Base-by-base conservation (phyloP, 2,888 invertebrate species). In the Xestia xanthographa region DNA sequence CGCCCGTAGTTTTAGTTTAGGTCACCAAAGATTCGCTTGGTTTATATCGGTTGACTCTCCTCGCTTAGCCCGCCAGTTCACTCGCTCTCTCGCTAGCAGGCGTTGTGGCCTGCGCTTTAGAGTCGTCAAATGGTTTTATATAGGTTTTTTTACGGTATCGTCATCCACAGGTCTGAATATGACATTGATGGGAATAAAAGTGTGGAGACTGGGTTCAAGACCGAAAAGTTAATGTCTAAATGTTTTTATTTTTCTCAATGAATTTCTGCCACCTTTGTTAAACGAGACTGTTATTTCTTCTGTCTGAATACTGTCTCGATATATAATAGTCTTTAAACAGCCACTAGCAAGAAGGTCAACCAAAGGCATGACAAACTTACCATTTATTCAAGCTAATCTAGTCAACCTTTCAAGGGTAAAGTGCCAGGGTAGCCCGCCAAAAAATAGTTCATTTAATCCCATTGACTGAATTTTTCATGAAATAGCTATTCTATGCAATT, bases 71-170 rank as follows among this genome's bases (percentile, higher is more conserved):
- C 17, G 17, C 45, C 17, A 45, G 17, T 6, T 17, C 17, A 5
- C 43, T 45, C 45, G 45, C 17, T 45, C 43, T 4, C 17, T 45
- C 5, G 45, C 45, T 17, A 45, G 6, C 45, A 17, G 17, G 45
- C 17, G 5, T 5, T 17, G 45, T 17, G 45, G 17, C 17, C 45
- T 45, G 45, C 45, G 17, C 20, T 22, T 48, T 62, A 43, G 11
- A 45, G 48, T 38, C 29, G 48, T 50, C 43, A 67, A 48, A 70
- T 65, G 45, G 48, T 72, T 75, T 63, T 48, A 56, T 45, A 41
- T 14, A 22, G 22, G 66, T 29, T 58, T 76, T 45, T 73, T 78
- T 34, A 77, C 56, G 29, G 29, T 12, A 14, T 26, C 22, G 22
- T 58, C 56, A 71, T 45, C 3, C 26, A 56, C 11, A n/a, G n/a